Conservation (phyloP, 2,797 vertebrate species). For the Cryptoprocta ferox region DNA sequence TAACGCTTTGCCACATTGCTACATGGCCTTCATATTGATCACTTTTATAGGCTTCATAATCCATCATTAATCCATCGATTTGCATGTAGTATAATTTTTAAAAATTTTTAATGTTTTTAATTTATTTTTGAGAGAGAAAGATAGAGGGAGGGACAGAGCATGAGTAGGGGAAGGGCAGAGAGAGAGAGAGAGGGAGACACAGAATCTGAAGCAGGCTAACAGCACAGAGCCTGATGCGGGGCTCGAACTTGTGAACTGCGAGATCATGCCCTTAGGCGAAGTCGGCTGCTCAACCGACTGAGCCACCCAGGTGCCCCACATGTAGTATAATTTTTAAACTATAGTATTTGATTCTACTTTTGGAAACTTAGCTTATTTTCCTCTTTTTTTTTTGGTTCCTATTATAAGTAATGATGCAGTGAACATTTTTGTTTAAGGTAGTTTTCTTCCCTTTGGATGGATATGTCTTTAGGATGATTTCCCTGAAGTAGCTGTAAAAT, state of each 20-base stretch:
- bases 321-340: not conserved
- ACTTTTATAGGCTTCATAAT: not conserved
- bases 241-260: too few relatives aligned
- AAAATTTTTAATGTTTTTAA: too few relatives aligned
- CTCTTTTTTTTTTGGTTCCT: not conserved
- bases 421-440: not conserved
- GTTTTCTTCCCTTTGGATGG: not conserved
- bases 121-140: too few relatives aligned
- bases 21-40: not conserved
- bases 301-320: too few relatives aligned
- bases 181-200: too few relatives aligned
- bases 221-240: too few relatives aligned
- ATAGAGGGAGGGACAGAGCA: too few relatives aligned
- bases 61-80: not conserved
- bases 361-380: not conserved
- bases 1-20: not conserved
- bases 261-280: too few relatives aligned
- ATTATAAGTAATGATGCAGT: not conserved
- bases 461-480: conserved; percentile 26
- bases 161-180: too few relatives aligned
- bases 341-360: not conserved
- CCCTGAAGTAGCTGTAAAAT: not conserved
- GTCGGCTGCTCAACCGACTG: too few relatives aligned
- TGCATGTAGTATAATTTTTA: not conserved
- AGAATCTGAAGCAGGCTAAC: too few relatives aligned